Base-by-base conservation (phyloP, 2,113 vertebrate genomes). In the Hemicordylus capensis region DNA sequence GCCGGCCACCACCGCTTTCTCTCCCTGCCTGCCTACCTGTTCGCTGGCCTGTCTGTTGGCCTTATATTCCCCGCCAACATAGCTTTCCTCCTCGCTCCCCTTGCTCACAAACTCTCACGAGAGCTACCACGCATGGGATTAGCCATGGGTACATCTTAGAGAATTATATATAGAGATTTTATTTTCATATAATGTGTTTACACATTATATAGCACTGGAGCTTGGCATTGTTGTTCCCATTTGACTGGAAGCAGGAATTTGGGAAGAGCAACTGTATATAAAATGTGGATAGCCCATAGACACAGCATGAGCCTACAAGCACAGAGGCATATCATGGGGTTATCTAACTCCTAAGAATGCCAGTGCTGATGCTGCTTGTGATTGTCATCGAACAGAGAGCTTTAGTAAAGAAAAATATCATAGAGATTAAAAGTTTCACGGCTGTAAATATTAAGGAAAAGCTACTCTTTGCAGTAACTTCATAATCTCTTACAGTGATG, bases 371-470 rank as follows among this genome's bases (percentile, higher is more conserved):
- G 3, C 10, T 34, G 54, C n/a, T 61, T 79, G 44, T 31, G 44
- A 24, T 28, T 81, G 34, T 39, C 66, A 19, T n/a, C 42, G 67
- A 37, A 67, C 26, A 34, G 10, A 66, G 11, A n/a, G 20, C 2
- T 51, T 54, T 66, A 48, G 1, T 80, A 24, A 66, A 51, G 39
- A 51, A 17, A 46, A 54, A 22, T 69, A 37, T 15, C n/a, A 67
- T 12, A 54, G 34, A 31, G 28, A 72, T 58, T 58, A 42, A 56
- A 20, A 48, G 59, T n/a, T 54, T 48, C 44, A n/a, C 48, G 79
- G 59, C 59, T 84, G 6, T 31, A 79, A 58, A 63, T 86, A 78
- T 58, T 84, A 88, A 28, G 76, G 10, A 0, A 34, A 90, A 19
- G 12, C 20, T 83, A 24, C 72, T 44, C 63, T 90, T 54, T 54